These are phyloP conservation scores for Scaptomyza flava DNA, from an alignment of 2,888 invertebrate genomes.

Conservation along the genomic window DNA sequence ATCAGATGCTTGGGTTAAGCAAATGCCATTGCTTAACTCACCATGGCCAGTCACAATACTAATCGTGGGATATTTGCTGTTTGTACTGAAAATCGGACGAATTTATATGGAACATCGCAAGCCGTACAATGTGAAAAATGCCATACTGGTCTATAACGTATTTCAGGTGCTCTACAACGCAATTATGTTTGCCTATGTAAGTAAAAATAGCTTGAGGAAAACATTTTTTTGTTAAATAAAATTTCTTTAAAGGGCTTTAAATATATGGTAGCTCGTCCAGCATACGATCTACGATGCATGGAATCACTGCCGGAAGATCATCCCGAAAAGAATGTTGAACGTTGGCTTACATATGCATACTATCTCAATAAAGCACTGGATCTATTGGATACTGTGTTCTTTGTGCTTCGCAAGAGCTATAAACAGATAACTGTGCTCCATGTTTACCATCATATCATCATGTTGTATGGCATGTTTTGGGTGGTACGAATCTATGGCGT, in stretches of 20 bases:
- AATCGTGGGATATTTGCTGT: conserved; percentile 88
- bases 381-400: conserved; percentile 92
- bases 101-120: conserved; percentile 89
- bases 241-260: not conserved
- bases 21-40: conserved; percentile 88
- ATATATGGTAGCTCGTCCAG: not conserved
- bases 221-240: too few relatives aligned
- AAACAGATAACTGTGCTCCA: conserved; percentile 94
- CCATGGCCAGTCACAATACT: conserved; percentile 88
- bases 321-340: conserved; percentile 20
- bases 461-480: conserved; percentile 89
- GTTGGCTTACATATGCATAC: conserved; percentile 47
- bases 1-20: conserved; percentile 34
- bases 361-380: conserved; percentile 88
- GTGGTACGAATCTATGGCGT: conserved; percentile 90
- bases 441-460: conserved; percentile 93
- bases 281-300: conserved; percentile 36
- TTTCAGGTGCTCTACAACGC: conserved; percentile 93
- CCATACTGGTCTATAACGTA: conserved; percentile 92
- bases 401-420: conserved; percentile 94
- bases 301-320: conserved; percentile 2
- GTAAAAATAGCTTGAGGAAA: conserved; percentile 6
- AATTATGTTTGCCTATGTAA: conserved; percentile 83
- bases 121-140: conserved; percentile 89
- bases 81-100: conserved; percentile 90